Evolutionary conservation across 2,797 vertebrate genomes (phyloP).

Genomic region (Helarctos malayanus): DNA sequence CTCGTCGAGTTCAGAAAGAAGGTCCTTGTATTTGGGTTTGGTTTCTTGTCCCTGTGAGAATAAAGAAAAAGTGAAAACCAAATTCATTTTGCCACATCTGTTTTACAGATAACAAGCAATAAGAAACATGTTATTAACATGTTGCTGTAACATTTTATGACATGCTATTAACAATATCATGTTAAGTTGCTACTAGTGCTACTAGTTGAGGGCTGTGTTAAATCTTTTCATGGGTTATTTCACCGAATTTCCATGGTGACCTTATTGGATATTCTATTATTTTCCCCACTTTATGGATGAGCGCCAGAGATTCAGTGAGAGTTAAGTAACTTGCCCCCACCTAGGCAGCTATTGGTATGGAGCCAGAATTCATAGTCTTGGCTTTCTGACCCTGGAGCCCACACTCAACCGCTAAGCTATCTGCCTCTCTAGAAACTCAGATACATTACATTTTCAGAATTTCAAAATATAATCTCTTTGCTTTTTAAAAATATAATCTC

Average conservation of each 20-base stretch:
- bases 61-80: neutral
- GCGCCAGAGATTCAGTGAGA: neutral
- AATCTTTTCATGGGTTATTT: neutral
- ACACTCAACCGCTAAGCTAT: neutral
- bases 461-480: constrained; percentile 10
- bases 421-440: neutral
- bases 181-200: neutral
- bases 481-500: neutral
- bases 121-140: neutral
- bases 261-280: neutral
- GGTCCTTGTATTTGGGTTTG: constrained; percentile 90
- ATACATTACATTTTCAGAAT: neutral
- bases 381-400: neutral
- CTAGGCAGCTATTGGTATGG: neutral
- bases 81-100: neutral
- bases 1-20: constrained; percentile 89
- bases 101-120: neutral
- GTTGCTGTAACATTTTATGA: neutral
- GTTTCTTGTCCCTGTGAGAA: constrained; percentile 90
- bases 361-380: neutral
- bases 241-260: neutral
- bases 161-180: neutral
- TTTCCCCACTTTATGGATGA: neutral
- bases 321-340: neutral
- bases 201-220: neutral